phyloP scores from a whole-genome alignment of 2,888 invertebrate genomes.

The Andrena camellia region DNA sequence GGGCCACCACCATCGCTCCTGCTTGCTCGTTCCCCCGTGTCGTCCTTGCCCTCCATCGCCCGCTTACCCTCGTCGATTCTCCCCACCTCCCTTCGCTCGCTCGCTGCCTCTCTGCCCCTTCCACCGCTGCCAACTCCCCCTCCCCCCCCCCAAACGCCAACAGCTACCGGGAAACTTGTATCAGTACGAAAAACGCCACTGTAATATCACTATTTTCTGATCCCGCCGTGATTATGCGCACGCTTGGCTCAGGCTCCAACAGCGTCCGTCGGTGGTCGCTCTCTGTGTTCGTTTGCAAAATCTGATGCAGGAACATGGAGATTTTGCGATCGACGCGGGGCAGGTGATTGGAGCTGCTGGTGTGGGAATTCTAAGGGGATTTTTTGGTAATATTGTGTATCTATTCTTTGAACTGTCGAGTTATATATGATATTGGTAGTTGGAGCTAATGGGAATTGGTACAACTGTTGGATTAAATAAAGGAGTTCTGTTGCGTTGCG shows the following conservation, averaged over 20 bases:
- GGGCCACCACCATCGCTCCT: constrained; percentile 34
- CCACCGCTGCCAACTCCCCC: neutral
- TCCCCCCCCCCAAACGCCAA: neutral
- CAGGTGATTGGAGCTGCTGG: too few relatives aligned
- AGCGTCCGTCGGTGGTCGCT: too few relatives aligned
- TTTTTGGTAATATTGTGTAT: too few relatives aligned
- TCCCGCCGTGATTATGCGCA: neutral
- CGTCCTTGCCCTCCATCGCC: constrained; percentile 51
- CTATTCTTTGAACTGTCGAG: too few relatives aligned
- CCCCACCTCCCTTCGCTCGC: constrained; percentile 20
- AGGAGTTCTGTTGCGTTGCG: too few relatives aligned
- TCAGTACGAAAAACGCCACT: constrained; percentile 37
- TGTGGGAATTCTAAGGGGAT: too few relatives aligned
- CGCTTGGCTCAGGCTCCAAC: neutral
- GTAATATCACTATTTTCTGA: constrained; percentile 32
- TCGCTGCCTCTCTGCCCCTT: neutral
- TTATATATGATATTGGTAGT: too few relatives aligned
- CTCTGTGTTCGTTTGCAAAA: too few relatives aligned
- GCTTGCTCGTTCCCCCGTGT: constrained; percentile 49
- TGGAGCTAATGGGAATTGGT: too few relatives aligned
- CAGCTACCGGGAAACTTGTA: constrained; percentile 11
- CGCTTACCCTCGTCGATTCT: constrained; percentile 54
- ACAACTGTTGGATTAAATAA: too few relatives aligned
- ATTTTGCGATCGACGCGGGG: too few relatives aligned
- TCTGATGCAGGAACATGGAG: too few relatives aligned